A percentile compares a stretch with the other conserved stretches of the same genome.
phyloP scores from a whole-genome alignment of 2,797 vertebrate genomes.

The Enteromius viviparus region DNA sequence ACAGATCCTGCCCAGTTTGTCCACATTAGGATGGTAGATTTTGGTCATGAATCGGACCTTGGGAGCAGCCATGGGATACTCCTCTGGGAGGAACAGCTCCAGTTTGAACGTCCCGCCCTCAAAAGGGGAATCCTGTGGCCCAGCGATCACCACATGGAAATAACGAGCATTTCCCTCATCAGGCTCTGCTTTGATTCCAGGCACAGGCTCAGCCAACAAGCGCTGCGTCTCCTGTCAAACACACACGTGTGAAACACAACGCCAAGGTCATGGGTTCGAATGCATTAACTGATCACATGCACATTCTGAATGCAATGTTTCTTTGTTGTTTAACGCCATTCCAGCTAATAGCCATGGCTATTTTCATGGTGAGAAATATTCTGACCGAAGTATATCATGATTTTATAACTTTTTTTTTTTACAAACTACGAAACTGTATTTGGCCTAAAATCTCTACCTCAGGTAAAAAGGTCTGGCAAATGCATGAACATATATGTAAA shows the following conservation, averaged over 20 bases:
- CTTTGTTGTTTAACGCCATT: no score
- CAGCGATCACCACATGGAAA: conserved; percentile 98
- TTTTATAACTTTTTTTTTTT: no score
- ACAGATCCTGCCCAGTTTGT: conserved; percentile 99
- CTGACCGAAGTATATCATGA: no score
- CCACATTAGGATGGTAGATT: conserved; percentile 99
- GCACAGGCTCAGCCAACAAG: conserved; percentile 96
- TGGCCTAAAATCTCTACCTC: no score
- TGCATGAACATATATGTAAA: not conserved
- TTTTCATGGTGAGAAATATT: no score
- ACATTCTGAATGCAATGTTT: not conserved
- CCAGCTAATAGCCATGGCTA: no score
- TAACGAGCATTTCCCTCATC: conserved; percentile 97
- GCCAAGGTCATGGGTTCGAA: not conserved
- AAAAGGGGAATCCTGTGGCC: conserved; percentile 98
- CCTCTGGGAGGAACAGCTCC: conserved; percentile 99
- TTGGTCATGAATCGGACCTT: conserved; percentile 99
- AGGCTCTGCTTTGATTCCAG: conserved; percentile 95
- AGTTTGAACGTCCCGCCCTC: conserved; percentile 99
- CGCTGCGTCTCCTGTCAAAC: conserved; percentile 92
- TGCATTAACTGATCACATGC: not conserved
- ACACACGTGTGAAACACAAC: not conserved
- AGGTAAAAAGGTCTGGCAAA: not conserved
- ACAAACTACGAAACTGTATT: no score
- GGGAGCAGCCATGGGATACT: conserved; percentile 99